Conservation (phyloP, 2,113 vertebrate genomes). For the Gobiocypris rarus region DNA sequence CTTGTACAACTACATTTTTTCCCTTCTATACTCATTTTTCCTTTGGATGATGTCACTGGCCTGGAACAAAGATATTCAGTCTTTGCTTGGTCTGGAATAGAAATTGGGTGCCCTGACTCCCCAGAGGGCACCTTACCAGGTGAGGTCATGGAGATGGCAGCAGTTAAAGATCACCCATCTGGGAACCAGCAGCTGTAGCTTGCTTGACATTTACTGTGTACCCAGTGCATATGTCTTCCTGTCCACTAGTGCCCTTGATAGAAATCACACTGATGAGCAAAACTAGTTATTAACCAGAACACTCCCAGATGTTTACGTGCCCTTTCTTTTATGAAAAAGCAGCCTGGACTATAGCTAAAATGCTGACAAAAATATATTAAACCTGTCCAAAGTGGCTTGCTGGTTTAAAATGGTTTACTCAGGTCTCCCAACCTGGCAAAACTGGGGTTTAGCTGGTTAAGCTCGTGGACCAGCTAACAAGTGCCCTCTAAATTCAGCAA, state of each 20-base stretch:
- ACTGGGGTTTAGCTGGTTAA: not conserved
- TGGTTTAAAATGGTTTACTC: not conserved
- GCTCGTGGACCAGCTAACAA: not conserved
- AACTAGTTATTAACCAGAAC: constrained; percentile 1
- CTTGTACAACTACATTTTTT: constrained; percentile 11
- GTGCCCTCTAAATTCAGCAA: not conserved
- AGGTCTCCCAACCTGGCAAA: not conserved
- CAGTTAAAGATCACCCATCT: constrained; percentile 44
- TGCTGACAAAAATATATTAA: not conserved
- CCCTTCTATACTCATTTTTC: not conserved
- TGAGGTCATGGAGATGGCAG: constrained; percentile 52
- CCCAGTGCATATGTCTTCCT: constrained; percentile 9
- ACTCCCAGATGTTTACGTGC: not conserved
- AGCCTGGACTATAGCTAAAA: not conserved
- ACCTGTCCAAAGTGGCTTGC: not conserved
- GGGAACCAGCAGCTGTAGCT: constrained; percentile 40
- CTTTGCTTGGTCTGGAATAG: constrained; percentile 43
- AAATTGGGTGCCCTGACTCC: constrained; percentile 34
- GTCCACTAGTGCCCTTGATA: constrained; percentile 25
- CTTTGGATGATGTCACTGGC: constrained; percentile 31
- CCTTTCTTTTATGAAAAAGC: not conserved
- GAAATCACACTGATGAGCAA: constrained; percentile 35
- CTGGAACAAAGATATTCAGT: constrained; percentile 29
- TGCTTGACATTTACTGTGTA: constrained; percentile 34
- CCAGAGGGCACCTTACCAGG: constrained; percentile 46